Evolutionary conservation across 2,888 invertebrate species (phyloP).

Genomic region (Phalera bucephala): DNA sequence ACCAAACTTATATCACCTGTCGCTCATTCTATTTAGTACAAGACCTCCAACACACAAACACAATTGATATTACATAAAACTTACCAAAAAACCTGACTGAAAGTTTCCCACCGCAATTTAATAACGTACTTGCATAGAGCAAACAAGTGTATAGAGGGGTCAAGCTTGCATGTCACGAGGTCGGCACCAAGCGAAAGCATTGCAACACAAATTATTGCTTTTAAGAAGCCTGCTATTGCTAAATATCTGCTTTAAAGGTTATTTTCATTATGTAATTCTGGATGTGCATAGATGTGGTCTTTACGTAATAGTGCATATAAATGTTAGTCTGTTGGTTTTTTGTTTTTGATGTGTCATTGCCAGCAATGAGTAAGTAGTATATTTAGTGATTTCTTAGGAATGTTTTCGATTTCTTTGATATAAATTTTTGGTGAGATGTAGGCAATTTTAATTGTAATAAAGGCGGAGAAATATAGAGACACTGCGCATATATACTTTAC

Average conservation of each 20-base stretch:
- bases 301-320: constrained; percentile 23
- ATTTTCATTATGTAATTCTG: constrained; percentile 35
- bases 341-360: no score
- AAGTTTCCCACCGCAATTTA: constrained; percentile 18
- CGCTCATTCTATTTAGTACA: no score
- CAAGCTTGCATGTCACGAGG: constrained; percentile 31
- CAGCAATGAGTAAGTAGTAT: no score
- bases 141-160: constrained; percentile 32
- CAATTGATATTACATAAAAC: constrained; percentile 14
- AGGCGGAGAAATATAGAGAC: no score
- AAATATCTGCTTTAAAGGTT: constrained; percentile 40
- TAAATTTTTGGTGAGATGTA: no score
- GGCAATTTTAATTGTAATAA: no score
- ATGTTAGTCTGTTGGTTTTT: no score
- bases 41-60: no score
- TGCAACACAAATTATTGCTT: constrained; percentile 41
- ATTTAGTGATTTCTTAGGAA: no score
- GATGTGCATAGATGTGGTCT: constrained; percentile 31
- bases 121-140: constrained; percentile 30
- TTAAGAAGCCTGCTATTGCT: constrained; percentile 39
- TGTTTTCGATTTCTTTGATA: no score
- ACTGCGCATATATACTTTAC: no score
- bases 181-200: constrained; percentile 41
- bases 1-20: no score
- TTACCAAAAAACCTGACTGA: constrained; percentile 18